A percentile compares a stretch with the other conserved stretches of the same genome.
Conservation (phyloP, 2,113 vertebrate genomes). For the Parotia lawesii region DNA sequence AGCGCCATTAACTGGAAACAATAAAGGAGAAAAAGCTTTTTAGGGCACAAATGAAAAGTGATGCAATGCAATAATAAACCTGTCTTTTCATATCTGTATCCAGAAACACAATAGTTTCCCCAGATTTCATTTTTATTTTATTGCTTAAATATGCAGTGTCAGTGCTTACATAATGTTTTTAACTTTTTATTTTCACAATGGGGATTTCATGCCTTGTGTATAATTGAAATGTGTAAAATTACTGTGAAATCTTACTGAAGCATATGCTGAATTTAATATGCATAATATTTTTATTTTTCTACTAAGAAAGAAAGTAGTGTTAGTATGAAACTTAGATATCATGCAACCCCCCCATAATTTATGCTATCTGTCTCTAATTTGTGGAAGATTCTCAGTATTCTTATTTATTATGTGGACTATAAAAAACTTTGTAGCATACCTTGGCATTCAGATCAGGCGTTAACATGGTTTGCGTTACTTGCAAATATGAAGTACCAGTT, state of each 20-base stretch:
- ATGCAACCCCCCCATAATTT: background rate
- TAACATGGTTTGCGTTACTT: background rate
- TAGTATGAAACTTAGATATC: background rate
- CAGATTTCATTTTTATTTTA: slow-evolving; percentile 5
- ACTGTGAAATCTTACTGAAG: slow-evolving; percentile 6
- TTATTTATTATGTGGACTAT: background rate
- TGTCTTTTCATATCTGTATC: background rate
- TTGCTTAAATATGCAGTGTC: background rate
- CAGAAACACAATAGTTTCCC: background rate
- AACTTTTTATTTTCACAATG: slow-evolving; percentile 12
- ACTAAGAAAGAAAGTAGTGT: background rate
- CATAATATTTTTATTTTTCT: background rate
- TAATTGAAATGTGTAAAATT: slow-evolving; percentile 39
- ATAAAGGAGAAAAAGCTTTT: background rate
- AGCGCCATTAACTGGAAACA: background rate
- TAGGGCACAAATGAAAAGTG: background rate
- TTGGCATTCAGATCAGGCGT: background rate
- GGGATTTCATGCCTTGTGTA: slow-evolving; percentile 13
- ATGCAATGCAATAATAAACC: background rate
- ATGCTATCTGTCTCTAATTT: background rate
- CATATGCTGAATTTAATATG: slow-evolving; percentile 19
- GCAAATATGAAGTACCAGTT: background rate
- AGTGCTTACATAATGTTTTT: slow-evolving; percentile 24
- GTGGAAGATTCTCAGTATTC: background rate
- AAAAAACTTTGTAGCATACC: background rate